These are phyloP conservation scores for Lasiommata megera DNA, from an alignment of 2,888 invertebrate genomes.

Conservation along the genomic window DNA sequence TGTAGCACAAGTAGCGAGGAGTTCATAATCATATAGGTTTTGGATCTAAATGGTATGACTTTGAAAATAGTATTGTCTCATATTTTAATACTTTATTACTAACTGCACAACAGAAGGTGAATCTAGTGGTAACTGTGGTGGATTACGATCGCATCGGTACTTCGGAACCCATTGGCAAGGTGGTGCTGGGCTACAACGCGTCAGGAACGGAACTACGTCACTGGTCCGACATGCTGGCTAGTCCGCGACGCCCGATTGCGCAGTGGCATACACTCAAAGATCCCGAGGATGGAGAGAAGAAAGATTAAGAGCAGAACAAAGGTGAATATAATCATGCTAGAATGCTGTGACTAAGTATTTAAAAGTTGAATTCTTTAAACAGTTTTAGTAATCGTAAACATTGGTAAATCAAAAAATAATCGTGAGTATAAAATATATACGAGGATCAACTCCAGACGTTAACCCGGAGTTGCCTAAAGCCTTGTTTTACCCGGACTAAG, in stretches of 20 bases:
- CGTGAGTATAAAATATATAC: no score
- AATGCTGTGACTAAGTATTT: no score
- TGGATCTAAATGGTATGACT: not conserved
- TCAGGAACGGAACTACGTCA: slow-evolving; percentile 99
- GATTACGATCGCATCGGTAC: slow-evolving; percentile 99
- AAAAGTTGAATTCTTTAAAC: no score
- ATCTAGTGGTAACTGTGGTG: slow-evolving; percentile 98
- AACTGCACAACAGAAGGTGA: slow-evolving; percentile 93
- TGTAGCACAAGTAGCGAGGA: not conserved
- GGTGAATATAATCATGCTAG: slow-evolving; percentile 35
- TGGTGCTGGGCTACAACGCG: slow-evolving; percentile 97
- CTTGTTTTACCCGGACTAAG: no score
- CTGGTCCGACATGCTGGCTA: slow-evolving; percentile 99
- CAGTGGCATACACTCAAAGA: slow-evolving; percentile 99
- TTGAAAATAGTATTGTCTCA: not conserved
- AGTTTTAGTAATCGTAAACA: no score
- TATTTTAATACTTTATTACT: slow-evolving; percentile 30
- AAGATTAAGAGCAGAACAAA: slow-evolving; percentile 81
- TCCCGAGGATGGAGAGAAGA: slow-evolving; percentile 96
- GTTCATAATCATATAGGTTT: not conserved
- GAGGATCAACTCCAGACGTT: no score
- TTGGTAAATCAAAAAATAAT: no score
- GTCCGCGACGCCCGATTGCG: slow-evolving; percentile 98
- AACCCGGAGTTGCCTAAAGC: no score
- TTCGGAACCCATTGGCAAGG: slow-evolving; percentile 99